Base-by-base conservation (phyloP, 2,797 vertebrate species). In the Botia kubotai region DNA sequence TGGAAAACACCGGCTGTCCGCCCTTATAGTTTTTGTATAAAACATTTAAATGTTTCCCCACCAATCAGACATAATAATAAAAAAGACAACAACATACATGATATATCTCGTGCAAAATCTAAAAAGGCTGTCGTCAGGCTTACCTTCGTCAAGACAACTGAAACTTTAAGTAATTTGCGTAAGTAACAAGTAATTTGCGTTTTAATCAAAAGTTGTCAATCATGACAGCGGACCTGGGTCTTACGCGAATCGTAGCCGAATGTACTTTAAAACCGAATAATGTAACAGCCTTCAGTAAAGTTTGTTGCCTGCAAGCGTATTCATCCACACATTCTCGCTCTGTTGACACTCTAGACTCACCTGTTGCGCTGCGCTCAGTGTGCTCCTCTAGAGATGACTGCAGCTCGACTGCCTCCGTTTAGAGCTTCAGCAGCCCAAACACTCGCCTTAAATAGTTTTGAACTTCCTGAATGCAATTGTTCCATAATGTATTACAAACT, bases 391-490 rank as follows among this genome's bases (percentile, higher is more conserved):
- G 74, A 77, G 43, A 19, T 80, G 74, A 48, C 19, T 66, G 33
- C n/a, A 43, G 80, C 53, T 13, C 67, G 77, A 50, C 69, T 62
- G 70, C 50, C 76, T 69, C 74, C 13, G 67, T 77, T 70, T 73
- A 52, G 53, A 66, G 55, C 62, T 7, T 14, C 26, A 48, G 77
- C 19, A 23, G 63, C 70, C 55, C 16, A 62, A 63, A 60, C 79
- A 65, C 55, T 75, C 75, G 70, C 69, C 70, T 84, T 84, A 84
- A 84, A 84, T 84, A 84, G 55, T 39, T 3, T 6, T 69, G 36
- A 76, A 81, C 83, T 84, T 84, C 83, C 83, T 84, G 79, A 80
- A 77, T 52, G 79, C 79, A 39, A 74, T 19, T 19, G 52, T 66
- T 72, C 65, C 7, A 79, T 65, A 19, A 21, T 13, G 55, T 39